A percentile compares a stretch with the other conserved stretches of the same genome.
Evolutionary conservation across 1,140 invertebrate genomes (phyloP).

Genomic region (Harpegnathos saltator): DNA sequence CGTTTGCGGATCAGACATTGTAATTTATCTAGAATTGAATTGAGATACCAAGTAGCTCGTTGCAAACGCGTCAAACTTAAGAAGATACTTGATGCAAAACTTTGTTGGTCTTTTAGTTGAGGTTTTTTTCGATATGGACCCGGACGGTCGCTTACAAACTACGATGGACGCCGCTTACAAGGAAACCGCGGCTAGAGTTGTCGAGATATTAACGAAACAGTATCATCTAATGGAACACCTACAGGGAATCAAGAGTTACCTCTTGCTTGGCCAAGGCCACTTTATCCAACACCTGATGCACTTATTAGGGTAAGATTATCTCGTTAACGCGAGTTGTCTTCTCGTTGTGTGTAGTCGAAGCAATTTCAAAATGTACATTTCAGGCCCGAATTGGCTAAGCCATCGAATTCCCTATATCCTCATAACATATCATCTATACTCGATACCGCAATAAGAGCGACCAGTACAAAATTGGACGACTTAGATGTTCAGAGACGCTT

Average conservation of each 20-base stretch:
- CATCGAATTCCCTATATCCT: conserved; percentile 94
- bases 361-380: conserved; percentile 56
- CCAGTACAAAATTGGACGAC: conserved; percentile 98
- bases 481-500: conserved; percentile 95
- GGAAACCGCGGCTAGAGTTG: conserved; percentile 94
- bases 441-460: conserved; percentile 96
- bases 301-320: conserved; percentile 92
- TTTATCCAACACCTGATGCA: conserved; percentile 97
- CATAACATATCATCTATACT: conserved; percentile 96
- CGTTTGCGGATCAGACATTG: not conserved
- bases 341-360: too few relatives aligned
- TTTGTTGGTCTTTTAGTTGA: conserved; percentile 85
- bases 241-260: conserved; percentile 95
- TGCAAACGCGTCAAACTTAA: conserved; percentile 30
- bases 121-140: conserved; percentile 90
- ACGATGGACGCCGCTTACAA: conserved; percentile 94
- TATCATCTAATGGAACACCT: conserved; percentile 97
- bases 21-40: conserved; percentile 37
- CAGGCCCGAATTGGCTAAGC: conserved; percentile 95
- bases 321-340: conserved; percentile 16
- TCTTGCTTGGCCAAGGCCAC: conserved; percentile 97
- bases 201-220: conserved; percentile 94
- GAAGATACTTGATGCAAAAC: not conserved
- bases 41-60: conserved; percentile 25
- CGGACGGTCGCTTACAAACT: conserved; percentile 90